Base-by-base conservation (phyloP, 2,888 invertebrate species). In the Amphipyra berbera region DNA sequence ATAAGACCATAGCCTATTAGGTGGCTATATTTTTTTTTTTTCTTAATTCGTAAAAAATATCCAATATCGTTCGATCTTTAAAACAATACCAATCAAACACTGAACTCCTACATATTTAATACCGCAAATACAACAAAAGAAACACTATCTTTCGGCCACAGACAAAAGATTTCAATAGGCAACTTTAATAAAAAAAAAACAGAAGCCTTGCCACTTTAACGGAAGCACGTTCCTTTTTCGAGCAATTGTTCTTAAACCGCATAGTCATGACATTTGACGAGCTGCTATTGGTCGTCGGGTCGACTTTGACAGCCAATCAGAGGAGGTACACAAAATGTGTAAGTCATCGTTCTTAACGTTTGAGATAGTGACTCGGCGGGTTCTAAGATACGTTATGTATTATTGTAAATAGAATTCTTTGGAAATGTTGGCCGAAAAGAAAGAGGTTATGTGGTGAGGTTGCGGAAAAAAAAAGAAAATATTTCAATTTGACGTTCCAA, bases 241-340 rank as follows among this genome's bases (percentile, higher is more conserved):
- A 73, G 85, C 92, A 92, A 92, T 93, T 91, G 92, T 92, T 88
- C 86, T 76, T 78, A 88, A 89, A 89, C 85, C 85, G 90, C 91
- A 87, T 72, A 88, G 93, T 95, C 94, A 95, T 90, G 88, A 89
- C 85, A 88, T 90, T 91, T 94, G 94, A 95, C 93, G 93, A 94
- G 91, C 92, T 73, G 79, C 90, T 86, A 95, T 94, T 95, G 94
- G 94, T 90, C 82, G 90, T 83, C 86, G 88, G 88, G 76, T 81
- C 75, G 82, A 83, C 89, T 92, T 91, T 94, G 94, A 95, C 94
- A 91, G 94, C 94, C 94, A 95, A 95, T 95, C 91, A 87, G 88
- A 82, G 88, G 79, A 82, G 84, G 84, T 88, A 85, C 90, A 89
- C 81, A 82, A 92, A 91, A 89, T 92, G 86, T 82, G 91, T 93